Base-by-base conservation (phyloP, 2,113 vertebrate genomes). In the Austrofundulus limnaeus region DNA sequence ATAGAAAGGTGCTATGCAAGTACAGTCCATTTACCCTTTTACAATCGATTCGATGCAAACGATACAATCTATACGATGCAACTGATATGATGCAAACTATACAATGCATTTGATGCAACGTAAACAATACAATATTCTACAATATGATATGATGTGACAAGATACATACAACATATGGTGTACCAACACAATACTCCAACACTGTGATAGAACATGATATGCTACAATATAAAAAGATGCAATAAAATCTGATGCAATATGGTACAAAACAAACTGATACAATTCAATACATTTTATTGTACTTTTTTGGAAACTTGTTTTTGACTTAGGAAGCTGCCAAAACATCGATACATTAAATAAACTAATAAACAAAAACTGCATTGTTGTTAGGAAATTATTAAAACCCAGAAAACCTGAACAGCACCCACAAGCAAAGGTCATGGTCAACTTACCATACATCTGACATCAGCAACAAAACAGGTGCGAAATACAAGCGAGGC, bases 401-500 rank as follows among this genome's bases (percentile, higher is more conserved):
- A 28, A 47, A 24, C 7, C 38, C 4, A 49, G 17, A 19, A 2
- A n/a, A n/a, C 50, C 67, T 68, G 19, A 58, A 73, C 59, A 50
- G 72, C 68, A 76, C 73, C 34, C 46, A 34, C 67, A 56, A 59
- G 65, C 38, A 76, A 57, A 37, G 47, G 25, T 76, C 17, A 16
- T 15, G 58, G 57, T 66, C 2, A 54, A 90, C 85, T 89, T 89
- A 91, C 90, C 86, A 61, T 61, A 53, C 54, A 42, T 66, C 61
- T 57, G 74, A 34, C 62, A 72, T 34, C 48, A 72, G 14, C 3
- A 15, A 41, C 57, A 16, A 48, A 24, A 72, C 57, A 39, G 3
- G 46, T 59, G 57, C 17, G 65, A 73, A 78, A 28, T 42, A 19
- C 69, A 84, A 70, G 57, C 61, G 67, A 4, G 38, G 19, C 41